Conservation (phyloP, 2,888 invertebrate species). For the Horisme vitalbata region DNA sequence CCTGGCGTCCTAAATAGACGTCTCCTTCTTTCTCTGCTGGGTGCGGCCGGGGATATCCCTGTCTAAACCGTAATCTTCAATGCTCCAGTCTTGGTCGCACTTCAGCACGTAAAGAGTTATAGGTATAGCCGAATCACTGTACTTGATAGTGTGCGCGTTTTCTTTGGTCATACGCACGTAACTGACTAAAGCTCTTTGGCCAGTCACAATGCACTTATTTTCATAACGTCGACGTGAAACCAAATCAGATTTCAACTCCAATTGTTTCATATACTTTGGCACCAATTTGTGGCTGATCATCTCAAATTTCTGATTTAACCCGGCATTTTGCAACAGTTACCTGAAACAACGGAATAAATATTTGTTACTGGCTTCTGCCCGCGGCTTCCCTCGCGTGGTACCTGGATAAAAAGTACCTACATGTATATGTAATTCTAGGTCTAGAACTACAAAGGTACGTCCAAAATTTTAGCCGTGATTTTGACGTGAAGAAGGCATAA, state of each 20-base stretch:
- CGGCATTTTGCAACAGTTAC: conserved; percentile 9
- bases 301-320: conserved; percentile 5
- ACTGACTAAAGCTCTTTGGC: conserved; percentile 17
- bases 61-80: conserved; percentile 9
- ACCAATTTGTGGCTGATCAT: conserved; percentile 31
- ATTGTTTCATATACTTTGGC: conserved; percentile 29
- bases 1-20: conserved; percentile 20
- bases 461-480: too few relatives aligned
- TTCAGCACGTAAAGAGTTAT: conserved; percentile 21
- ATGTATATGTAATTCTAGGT: too few relatives aligned
- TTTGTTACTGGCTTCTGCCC: too few relatives aligned
- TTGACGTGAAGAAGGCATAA: too few relatives aligned
- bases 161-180: conserved; percentile 21
- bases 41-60: conserved; percentile 11
- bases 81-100: conserved; percentile 19
- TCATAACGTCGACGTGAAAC: conserved; percentile 24
- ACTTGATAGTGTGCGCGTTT: conserved; percentile 19
- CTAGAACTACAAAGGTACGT: too few relatives aligned
- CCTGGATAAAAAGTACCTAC: too few relatives aligned
- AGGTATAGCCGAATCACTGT: conserved; percentile 16
- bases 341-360: conserved; percentile 17
- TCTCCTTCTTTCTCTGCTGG: conserved; percentile 25
- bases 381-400: too few relatives aligned
- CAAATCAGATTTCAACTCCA: conserved; percentile 25
- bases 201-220: conserved; percentile 24